phyloP scores from a whole-genome alignment of 2,113 vertebrate genomes.

The Oreochromis tanganicae region DNA sequence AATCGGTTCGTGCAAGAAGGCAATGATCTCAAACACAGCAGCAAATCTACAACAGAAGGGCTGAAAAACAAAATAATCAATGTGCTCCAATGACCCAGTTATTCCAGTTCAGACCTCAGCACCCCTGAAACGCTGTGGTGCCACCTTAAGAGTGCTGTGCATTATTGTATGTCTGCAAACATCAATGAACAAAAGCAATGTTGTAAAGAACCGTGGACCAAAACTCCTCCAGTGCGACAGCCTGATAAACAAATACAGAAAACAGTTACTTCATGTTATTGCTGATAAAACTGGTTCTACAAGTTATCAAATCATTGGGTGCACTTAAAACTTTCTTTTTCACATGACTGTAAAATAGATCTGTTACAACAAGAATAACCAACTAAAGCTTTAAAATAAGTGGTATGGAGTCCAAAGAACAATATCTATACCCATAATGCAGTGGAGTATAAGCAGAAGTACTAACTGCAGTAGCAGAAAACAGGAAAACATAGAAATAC shows the following conservation, averaged over 20 bases:
- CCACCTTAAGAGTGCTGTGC: not conserved
- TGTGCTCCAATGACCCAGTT: not conserved
- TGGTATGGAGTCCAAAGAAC: not conserved
- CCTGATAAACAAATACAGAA: not conserved
- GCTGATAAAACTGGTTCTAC: not conserved
- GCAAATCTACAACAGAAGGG: not conserved
- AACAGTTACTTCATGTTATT: not conserved
- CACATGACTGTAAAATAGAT: not conserved
- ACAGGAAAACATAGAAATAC: not conserved
- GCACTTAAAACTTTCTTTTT: not conserved
- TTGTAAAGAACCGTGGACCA: not conserved
- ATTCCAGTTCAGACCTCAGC: not conserved
- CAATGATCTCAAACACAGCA: not conserved
- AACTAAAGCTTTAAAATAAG: not conserved
- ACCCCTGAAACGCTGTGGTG: not conserved
- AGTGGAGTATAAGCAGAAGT: not conserved
- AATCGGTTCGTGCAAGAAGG: not conserved
- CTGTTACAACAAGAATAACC: not conserved
- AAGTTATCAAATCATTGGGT: not conserved
- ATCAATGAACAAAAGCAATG: not conserved
- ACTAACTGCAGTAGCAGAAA: not conserved
- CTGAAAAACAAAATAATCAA: not conserved
- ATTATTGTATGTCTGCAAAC: not conserved
- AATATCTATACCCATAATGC: not conserved
- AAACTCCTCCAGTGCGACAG: not conserved